A percentile compares a stretch with the other conserved stretches of the same genome.
Evolutionary conservation across 2,113 vertebrate species (phyloP).

Genomic region (Dolichallabes microphthalmus): DNA sequence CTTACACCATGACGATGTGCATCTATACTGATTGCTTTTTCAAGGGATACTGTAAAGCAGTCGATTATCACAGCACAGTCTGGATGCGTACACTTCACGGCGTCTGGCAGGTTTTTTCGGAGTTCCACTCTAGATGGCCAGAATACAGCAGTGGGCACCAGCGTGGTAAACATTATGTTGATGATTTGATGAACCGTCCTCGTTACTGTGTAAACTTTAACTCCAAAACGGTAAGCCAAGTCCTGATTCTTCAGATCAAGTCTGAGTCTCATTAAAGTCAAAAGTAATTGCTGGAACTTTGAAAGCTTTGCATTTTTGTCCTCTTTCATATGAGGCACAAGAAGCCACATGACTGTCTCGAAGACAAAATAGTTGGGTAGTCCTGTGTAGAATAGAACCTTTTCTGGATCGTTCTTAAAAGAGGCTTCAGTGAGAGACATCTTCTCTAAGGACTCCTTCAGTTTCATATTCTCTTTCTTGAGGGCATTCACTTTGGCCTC

Average conservation of each 20-base stretch:
- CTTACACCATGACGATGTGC: constrained; percentile 38
- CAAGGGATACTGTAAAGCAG: constrained; percentile 70
- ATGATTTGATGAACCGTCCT: constrained; percentile 70
- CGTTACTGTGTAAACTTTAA: constrained; percentile 68
- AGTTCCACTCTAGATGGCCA: constrained; percentile 74
- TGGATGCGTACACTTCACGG: constrained; percentile 63
- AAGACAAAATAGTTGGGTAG: constrained; percentile 75
- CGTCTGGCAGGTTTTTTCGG: constrained; percentile 70
- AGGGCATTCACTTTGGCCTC: constrained; percentile 63
- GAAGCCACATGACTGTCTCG: constrained; percentile 75
- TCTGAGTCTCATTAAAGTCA: constrained; percentile 73
- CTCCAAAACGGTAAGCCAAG: constrained; percentile 73
- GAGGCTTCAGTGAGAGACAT: constrained; percentile 71
- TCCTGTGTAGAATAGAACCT: constrained; percentile 75
- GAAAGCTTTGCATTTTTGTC: constrained; percentile 68
- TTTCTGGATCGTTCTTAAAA: constrained; percentile 71
- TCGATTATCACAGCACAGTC: constrained; percentile 74
- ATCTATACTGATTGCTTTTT: constrained; percentile 57
- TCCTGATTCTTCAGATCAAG: constrained; percentile 75
- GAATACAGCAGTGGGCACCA: constrained; percentile 73
- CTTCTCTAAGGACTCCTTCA: constrained; percentile 71
- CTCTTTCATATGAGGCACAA: constrained; percentile 73
- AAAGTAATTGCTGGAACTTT: constrained; percentile 74
- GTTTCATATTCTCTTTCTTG: constrained; percentile 69
- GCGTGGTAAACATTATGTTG: constrained; percentile 72